Percentiles rank a stretch among this genome's conserved stretches.
These are phyloP conservation scores for Drosophila macrothrix DNA, from an alignment of 2,888 invertebrate species.

Conservation along the genomic window DNA sequence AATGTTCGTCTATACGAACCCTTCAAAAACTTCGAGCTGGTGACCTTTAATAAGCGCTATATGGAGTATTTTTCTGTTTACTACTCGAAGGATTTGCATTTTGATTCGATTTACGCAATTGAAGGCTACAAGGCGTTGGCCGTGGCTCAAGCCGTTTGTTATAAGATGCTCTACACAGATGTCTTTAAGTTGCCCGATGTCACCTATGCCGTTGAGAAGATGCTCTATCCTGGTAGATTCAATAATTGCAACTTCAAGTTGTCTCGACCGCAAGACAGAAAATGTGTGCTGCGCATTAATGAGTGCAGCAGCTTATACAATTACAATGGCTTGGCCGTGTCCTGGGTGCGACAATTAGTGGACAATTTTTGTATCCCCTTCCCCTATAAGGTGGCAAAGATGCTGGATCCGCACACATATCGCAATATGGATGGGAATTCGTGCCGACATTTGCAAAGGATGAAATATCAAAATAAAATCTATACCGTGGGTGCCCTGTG, in stretches of 20 bases:
- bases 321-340: neutral
- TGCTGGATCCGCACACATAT: neutral
- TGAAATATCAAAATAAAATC: neutral
- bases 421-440: neutral
- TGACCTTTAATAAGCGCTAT: slow-evolving; percentile 78
- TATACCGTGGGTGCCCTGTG: neutral
- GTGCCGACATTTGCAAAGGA: neutral
- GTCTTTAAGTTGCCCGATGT: neutral
- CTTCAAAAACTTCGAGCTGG: slow-evolving; percentile 81
- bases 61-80: slow-evolving; percentile 85
- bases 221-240: neutral
- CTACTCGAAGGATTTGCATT: slow-evolving; percentile 89
- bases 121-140: neutral
- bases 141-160: neutral
- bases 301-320: neutral
- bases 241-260: neutral
- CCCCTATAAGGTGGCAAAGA: neutral
- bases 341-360: neutral
- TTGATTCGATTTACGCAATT: slow-evolving; percentile 91
- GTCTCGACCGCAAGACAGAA: neutral
- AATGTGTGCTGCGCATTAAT: neutral
- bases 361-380: neutral
- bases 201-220: neutral
- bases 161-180: neutral
- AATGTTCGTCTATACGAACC: slow-evolving; percentile 91